phyloP scores from a whole-genome alignment of 2,888 invertebrate genomes.

The Andrena dorsata region DNA sequence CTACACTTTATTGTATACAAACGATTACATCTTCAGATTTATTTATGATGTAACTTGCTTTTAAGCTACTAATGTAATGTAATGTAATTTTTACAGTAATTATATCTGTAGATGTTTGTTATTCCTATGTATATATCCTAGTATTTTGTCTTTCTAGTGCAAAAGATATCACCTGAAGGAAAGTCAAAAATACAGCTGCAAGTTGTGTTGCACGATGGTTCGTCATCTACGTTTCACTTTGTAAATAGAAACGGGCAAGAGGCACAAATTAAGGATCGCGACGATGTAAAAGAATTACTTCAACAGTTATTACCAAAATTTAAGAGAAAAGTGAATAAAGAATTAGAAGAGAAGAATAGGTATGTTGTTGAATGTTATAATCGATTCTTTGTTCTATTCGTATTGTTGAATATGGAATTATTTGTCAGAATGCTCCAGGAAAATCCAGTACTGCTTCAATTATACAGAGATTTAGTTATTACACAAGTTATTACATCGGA shows the following conservation, averaged over 20 bases:
- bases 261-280: conserved; percentile 95
- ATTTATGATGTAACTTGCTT: conserved; percentile 5
- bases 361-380: conserved; percentile 77
- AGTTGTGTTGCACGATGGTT: conserved; percentile 96
- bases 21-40: conserved; percentile 6
- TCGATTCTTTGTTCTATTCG: neutral
- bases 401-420: conserved; percentile 9
- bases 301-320: conserved; percentile 97
- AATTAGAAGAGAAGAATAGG: conserved; percentile 95
- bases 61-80: neutral
- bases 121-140: neutral
- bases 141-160: conserved; percentile 87
- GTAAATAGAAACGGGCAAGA: conserved; percentile 93
- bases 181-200: conserved; percentile 99
- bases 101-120: neutral
- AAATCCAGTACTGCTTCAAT: conserved; percentile 95
- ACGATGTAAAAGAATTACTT: conserved; percentile 96
- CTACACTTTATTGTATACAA: conserved; percentile 1
- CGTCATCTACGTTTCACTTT: conserved; percentile 98
- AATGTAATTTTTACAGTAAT: neutral
- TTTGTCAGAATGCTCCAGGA: conserved; percentile 90
- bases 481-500: conserved; percentile 98
- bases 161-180: conserved; percentile 98
- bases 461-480: conserved; percentile 98
- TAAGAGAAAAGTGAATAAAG: conserved; percentile 95